Conservation (phyloP, 2,797 vertebrate genomes). For the Eptatretus atami region DNA sequence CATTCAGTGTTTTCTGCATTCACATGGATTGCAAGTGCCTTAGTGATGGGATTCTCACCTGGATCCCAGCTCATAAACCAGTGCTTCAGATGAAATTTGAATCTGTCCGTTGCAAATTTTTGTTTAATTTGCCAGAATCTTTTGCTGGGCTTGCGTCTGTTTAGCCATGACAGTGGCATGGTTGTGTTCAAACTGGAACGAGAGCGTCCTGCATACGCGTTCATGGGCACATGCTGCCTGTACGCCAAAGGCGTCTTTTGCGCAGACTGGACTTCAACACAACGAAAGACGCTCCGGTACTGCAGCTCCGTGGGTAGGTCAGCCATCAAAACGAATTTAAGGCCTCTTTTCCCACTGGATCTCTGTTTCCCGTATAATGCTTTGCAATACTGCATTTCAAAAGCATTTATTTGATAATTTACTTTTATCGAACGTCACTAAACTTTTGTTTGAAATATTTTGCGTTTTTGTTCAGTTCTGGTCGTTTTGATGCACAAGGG, state of each 20-base stretch:
- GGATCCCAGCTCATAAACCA: too few species aligned
- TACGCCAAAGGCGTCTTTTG: constrained; percentile 78
- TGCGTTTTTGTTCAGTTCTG: not conserved
- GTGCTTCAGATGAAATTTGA: too few species aligned
- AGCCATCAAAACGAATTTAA: not conserved
- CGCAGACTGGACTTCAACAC: constrained; percentile 80
- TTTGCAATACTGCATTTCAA: too few species aligned
- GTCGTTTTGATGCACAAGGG: too few species aligned
- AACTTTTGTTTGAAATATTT: constrained; percentile 7
- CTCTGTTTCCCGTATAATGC: too few species aligned
- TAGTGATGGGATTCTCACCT: too few species aligned
- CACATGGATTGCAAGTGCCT: too few species aligned
- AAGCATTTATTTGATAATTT: too few species aligned
- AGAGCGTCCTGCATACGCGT: constrained; percentile 72
- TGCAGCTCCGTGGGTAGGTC: constrained; percentile 57
- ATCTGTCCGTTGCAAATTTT: too few species aligned
- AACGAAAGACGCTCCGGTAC: constrained; percentile 73
- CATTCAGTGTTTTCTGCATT: too few species aligned
- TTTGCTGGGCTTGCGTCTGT: not conserved
- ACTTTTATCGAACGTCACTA: not conserved
- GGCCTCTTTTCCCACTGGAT: too few species aligned
- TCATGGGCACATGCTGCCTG: constrained; percentile 51
- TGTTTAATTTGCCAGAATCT: not conserved
- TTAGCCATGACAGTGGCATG: constrained; percentile 75
- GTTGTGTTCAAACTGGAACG: constrained; percentile 83